Evolutionary conservation across 2,888 invertebrate species (phyloP).

Genomic region (Caradrina clavipalpis): DNA sequence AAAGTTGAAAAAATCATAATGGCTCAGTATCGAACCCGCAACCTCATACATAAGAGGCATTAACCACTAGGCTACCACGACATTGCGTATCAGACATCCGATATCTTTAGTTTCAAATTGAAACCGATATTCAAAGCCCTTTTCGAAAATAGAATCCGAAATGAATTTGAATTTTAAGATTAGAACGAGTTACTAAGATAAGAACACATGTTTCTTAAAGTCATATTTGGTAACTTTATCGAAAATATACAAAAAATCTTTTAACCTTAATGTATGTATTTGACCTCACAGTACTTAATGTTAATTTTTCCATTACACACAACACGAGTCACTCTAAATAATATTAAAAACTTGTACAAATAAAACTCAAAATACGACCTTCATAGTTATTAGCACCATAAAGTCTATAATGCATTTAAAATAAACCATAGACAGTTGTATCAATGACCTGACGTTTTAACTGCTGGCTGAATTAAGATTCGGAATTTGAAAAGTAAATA

Average conservation of each 20-base stretch:
- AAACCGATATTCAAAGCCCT: not conserved
- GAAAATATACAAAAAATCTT: conserved; percentile 4
- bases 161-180: not conserved
- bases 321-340: conserved; percentile 46
- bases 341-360: conserved; percentile 48
- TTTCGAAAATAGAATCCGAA: conserved; percentile 2
- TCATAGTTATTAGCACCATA: conserved; percentile 41
- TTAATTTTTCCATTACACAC: conserved; percentile 45
- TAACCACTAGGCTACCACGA: no score
- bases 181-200: conserved; percentile 7
- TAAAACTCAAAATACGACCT: conserved; percentile 43
- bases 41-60: no score
- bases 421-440: conserved; percentile 31
- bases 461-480: conserved; percentile 3
- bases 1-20: no score
- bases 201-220: not conserved
- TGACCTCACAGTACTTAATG: conserved; percentile 37
- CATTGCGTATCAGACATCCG: not conserved
- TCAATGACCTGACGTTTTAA: conserved; percentile 29
- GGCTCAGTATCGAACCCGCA: no score
- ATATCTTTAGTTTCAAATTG: not conserved
- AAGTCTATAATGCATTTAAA: conserved; percentile 39
- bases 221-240: not conserved
- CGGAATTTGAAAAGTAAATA: conserved; percentile 48
- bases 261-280: conserved; percentile 33